Conservation (phyloP, 1,140 invertebrate species). For the Hylaeus volcanicus region DNA sequence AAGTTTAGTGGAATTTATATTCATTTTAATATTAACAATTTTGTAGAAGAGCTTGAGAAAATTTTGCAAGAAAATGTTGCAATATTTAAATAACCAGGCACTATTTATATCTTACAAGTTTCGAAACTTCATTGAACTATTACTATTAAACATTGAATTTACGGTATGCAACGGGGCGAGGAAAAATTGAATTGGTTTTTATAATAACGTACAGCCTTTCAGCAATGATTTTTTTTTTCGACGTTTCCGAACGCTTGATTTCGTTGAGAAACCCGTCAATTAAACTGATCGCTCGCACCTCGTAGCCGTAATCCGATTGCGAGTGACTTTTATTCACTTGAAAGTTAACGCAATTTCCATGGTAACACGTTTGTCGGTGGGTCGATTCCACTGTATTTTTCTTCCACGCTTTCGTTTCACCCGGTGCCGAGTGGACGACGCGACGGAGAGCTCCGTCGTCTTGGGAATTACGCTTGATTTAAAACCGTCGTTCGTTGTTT, state of each 20-base stretch:
- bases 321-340: constrained; percentile 42
- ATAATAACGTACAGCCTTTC: no score
- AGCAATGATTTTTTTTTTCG: background rate
- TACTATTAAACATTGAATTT: no score
- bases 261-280: constrained; percentile 13
- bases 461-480: constrained; percentile 36
- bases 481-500: constrained; percentile 1
- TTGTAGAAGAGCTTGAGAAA: no score
- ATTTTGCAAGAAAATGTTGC: no score
- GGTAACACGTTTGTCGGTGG: constrained; percentile 8
- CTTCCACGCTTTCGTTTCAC: background rate
- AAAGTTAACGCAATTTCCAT: constrained; percentile 51
- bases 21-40: no score
- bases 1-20: no score
- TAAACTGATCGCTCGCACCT: background rate
- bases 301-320: background rate
- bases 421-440: background rate
- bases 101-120: no score
- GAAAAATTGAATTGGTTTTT: no score
- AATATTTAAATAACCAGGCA: no score
- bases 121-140: no score
- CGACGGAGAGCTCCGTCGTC: background rate
- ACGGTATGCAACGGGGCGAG: no score
- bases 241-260: background rate
- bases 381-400: background rate